Base-by-base conservation (phyloP, 2,888 invertebrate genomes). In the Acrobasis suavella region DNA sequence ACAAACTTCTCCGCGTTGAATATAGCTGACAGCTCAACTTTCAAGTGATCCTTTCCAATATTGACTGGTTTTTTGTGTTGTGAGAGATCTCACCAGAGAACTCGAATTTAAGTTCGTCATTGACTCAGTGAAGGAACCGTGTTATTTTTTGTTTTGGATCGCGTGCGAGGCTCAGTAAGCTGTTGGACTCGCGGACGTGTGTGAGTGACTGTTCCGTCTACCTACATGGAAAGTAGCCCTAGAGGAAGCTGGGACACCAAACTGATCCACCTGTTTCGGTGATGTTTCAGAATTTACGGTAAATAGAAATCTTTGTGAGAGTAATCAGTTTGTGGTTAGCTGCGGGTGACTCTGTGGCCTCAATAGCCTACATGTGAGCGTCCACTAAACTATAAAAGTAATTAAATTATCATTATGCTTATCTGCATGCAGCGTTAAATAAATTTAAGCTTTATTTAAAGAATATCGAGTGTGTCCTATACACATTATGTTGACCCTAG, bases 81-180 rank as follows among this genome's bases (percentile, higher is more conserved):
- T 83, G 85, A 85, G 83, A 82, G 73, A 80, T 79, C 77, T 79
- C 69, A 72, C 77, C 74, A 72, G 79, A 80, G 79, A 81, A 86
- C 82, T 84, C 65, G 76, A 74, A 77, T 74, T 77, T 82, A 72
- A 78, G 76, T 81, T 83, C 69, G 70, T 71, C 71, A 77, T 82
- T 81, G 84, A 89, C 88, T 86, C 67, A 81, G 89, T 89, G 87
- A 79, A 85, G 75, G 80, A 87, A 87, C 86, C 85, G 90, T 90
- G 89, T 88, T 87, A 87, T 89, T 91, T 89, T 88, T 87, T 90
- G 84, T 86, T 88, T 88, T 86, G 82, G 78, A 89, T 90, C 89
- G 88, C 91, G 91, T 90, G 90, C 87, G 82, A 80, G 88, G 85
- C 86, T 87, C 80, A 74, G 80, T 78, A 82, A 83, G 85, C 22